Conservation (phyloP, 2,797 vertebrate species). For the Denticeps clupeoides region DNA sequence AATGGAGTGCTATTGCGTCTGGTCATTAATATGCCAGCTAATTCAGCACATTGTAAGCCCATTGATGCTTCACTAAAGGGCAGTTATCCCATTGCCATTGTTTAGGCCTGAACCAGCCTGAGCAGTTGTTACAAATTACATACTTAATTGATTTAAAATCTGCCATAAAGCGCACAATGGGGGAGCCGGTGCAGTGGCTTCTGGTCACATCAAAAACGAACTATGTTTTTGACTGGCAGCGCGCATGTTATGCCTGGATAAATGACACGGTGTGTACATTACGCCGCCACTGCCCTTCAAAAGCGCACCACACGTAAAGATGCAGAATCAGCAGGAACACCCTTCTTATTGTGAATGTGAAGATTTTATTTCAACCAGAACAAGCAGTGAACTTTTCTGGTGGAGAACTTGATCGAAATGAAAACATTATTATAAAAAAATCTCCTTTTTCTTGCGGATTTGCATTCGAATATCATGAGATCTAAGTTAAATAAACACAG, state of each 20-base stretch:
- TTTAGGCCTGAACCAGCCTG: slow-evolving; percentile 82
- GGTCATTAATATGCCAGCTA: slow-evolving; percentile 99
- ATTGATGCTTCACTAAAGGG: slow-evolving; percentile 98
- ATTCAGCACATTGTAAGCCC: slow-evolving; percentile 99
- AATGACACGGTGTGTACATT: slow-evolving; percentile 17
- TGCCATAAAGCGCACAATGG: slow-evolving; percentile 53
- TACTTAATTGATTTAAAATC: slow-evolving; percentile 89
- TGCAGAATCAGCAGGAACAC: too few relatives aligned
- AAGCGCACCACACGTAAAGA: too few relatives aligned
- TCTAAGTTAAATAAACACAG: not conserved
- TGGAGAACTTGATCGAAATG: too few relatives aligned
- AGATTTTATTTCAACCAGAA: too few relatives aligned
- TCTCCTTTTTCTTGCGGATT: too few relatives aligned
- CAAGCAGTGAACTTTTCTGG: too few relatives aligned
- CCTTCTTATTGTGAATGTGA: too few relatives aligned
- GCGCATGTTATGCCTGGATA: slow-evolving; percentile 15
- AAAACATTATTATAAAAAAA: too few relatives aligned
- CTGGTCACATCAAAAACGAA: slow-evolving; percentile 29
- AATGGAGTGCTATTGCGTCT: slow-evolving; percentile 84
- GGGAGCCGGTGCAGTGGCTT: not conserved
- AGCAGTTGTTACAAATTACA: slow-evolving; percentile 99
- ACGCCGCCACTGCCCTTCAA: too few relatives aligned
- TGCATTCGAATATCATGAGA: not conserved
- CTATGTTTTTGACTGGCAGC: slow-evolving; percentile 4
- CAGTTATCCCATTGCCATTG: slow-evolving; percentile 96